These are phyloP conservation scores for Phaetusa simplex DNA, from an alignment of 2,113 vertebrate species.

Conservation along the genomic window DNA sequence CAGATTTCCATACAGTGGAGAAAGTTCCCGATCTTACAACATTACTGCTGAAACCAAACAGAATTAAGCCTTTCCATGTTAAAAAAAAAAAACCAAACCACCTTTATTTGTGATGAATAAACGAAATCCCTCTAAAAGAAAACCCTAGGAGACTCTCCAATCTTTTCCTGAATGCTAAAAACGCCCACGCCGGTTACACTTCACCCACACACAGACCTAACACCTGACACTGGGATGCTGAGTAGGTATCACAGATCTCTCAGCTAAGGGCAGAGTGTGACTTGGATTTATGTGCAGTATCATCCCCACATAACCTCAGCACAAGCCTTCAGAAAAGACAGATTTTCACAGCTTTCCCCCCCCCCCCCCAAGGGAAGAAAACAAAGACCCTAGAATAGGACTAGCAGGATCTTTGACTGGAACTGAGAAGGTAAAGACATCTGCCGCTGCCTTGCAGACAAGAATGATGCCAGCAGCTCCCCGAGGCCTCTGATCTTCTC, in stretches of 20 bases:
- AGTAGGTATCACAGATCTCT: conserved; percentile 12
- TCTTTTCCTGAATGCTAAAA: not conserved
- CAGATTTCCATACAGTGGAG: not conserved
- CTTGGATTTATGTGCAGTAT: conserved; percentile 2
- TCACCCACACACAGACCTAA: conserved; percentile 38
- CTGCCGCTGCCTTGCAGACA: not conserved
- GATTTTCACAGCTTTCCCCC: conserved; percentile 3
- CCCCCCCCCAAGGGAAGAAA: not conserved
- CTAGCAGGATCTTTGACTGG: not conserved
- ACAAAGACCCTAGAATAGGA: conserved; percentile 3
- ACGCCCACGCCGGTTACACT: not conserved
- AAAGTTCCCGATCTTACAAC: not conserved
- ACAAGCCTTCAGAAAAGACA: not conserved
- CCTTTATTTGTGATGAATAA: not conserved
- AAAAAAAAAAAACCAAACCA: not conserved
- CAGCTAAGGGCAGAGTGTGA: not conserved
- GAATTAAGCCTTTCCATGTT: not conserved
- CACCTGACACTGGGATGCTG: not conserved
- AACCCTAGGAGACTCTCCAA: not conserved
- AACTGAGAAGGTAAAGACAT: not conserved
- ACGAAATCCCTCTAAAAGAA: not conserved
- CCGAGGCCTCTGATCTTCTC: not conserved
- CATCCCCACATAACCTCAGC: not conserved
- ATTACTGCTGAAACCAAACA: not conserved
- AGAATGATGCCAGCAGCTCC: not conserved